These are phyloP conservation scores for Tangara arthus DNA, from an alignment of 2,797 vertebrate species.

Conservation along the genomic window DNA sequence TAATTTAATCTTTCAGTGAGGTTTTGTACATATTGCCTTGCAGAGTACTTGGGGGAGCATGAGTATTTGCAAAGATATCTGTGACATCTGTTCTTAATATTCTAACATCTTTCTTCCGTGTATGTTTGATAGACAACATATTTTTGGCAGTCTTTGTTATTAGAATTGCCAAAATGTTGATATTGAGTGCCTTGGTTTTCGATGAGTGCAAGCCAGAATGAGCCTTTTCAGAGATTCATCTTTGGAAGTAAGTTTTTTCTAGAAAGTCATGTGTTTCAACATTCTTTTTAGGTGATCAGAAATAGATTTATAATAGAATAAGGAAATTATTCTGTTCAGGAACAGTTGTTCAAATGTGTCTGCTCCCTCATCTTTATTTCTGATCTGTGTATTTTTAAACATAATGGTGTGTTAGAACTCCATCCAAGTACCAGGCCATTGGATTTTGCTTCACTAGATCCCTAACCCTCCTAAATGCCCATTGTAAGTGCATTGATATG, in stretches of 20 bases:
- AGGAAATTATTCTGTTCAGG: constrained; percentile 23
- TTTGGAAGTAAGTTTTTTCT: constrained; percentile 58
- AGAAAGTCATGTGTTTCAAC: constrained; percentile 57
- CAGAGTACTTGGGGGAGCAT: constrained; percentile 22
- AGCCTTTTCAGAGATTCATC: constrained; percentile 62
- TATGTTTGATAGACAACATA: constrained; percentile 76
- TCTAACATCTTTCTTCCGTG: constrained; percentile 71
- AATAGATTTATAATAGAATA: constrained; percentile 58
- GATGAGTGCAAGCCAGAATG: constrained; percentile 41
- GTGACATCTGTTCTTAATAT: constrained; percentile 80
- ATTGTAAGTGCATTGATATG: neutral
- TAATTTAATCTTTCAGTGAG: constrained; percentile 13
- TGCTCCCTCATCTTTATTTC: constrained; percentile 12
- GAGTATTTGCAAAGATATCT: constrained; percentile 59
- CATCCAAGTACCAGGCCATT: neutral
- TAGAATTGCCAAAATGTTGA: constrained; percentile 75
- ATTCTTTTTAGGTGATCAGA: constrained; percentile 58
- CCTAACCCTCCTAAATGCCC: neutral
- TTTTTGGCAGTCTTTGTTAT: constrained; percentile 76
- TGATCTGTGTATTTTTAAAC: neutral
- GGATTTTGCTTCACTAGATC: neutral
- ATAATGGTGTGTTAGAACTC: neutral
- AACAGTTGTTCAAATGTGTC: constrained; percentile 11
- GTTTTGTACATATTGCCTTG: constrained; percentile 41
- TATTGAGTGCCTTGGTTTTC: constrained; percentile 65